Evolutionary conservation across 1,140 invertebrate genomes (phyloP).

Genomic region (Trialeurodes vaporariorum): DNA sequence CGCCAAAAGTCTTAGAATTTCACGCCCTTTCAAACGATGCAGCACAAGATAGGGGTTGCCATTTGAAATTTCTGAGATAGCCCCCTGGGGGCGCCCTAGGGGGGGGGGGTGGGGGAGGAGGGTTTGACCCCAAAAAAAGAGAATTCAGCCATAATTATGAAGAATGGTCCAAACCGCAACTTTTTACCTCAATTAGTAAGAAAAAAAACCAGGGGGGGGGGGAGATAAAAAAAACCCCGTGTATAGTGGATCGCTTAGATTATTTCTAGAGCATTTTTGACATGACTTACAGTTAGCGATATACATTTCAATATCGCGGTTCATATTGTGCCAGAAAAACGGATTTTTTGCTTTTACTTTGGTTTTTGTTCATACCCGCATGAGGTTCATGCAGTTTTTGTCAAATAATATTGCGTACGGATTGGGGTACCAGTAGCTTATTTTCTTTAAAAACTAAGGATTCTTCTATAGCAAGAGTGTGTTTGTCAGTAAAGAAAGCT

Average conservation of each 20-base stretch:
- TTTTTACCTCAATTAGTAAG: too few relatives aligned
- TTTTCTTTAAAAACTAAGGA: conserved; percentile 28
- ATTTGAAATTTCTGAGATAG: too few relatives aligned
- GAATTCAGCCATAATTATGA: too few relatives aligned
- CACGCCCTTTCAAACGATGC: too few relatives aligned
- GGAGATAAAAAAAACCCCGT: too few relatives aligned
- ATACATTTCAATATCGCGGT: conserved; percentile 9
- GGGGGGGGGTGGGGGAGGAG: too few relatives aligned
- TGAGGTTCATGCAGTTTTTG: conserved; percentile 29
- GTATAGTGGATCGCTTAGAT: conserved; percentile 10
- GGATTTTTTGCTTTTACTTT: not conserved
- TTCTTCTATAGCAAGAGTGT: conserved; percentile 22
- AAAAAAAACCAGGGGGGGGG: too few relatives aligned
- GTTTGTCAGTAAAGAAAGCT: conserved; percentile 20
- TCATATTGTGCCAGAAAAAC: conserved; percentile 8
- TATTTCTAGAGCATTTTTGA: not conserved
- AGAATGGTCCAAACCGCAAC: too few relatives aligned
- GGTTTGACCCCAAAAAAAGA: too few relatives aligned
- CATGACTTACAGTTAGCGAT: not conserved
- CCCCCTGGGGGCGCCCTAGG: too few relatives aligned
- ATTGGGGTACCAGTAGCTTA: conserved; percentile 28
- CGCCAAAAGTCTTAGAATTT: too few relatives aligned
- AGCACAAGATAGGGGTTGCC: too few relatives aligned
- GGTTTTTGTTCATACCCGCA: conserved; percentile 18
- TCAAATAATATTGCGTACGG: conserved; percentile 28